phyloP scores from a whole-genome alignment of 2,888 invertebrate species.

The Syrista parreyssii region DNA sequence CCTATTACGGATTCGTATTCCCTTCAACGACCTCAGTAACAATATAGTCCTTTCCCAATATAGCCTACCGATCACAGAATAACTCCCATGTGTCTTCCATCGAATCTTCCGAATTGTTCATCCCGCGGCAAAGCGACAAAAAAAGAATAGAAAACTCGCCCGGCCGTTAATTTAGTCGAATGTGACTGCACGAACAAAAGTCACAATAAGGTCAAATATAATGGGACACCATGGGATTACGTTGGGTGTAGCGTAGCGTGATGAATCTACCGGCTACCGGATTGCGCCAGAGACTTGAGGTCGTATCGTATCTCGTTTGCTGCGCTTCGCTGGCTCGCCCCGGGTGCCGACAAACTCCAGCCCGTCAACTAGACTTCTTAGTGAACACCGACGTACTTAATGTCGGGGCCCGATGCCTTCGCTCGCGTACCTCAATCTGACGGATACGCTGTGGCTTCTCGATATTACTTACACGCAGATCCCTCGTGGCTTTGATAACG shows the following conservation, averaged over 20 bases:
- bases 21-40: background rate
- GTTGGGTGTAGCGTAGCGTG: conserved; percentile 30
- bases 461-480: background rate
- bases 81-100: background rate
- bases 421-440: background rate
- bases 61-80: background rate
- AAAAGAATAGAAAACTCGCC: background rate
- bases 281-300: conserved; percentile 22
- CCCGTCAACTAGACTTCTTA: conserved; percentile 21
- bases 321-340: conserved; percentile 34
- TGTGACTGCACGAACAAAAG: background rate
- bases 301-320: conserved; percentile 35
- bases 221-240: conserved; percentile 22
- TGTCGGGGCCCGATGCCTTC: conserved; percentile 7
- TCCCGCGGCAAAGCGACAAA: background rate
- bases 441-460: background rate
- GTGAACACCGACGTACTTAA: conserved; percentile 25
- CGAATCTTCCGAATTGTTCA: background rate
- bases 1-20: background rate
- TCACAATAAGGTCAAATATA: conserved; percentile 17
- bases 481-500: background rate
- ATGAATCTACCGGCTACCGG: conserved; percentile 33
- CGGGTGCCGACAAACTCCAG: conserved; percentile 37
- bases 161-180: background rate
- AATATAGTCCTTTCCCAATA: background rate